Conservation (phyloP, 30 jellyfish, hydroid and myxozoan species). For the Sanderia malayensis region DNA sequence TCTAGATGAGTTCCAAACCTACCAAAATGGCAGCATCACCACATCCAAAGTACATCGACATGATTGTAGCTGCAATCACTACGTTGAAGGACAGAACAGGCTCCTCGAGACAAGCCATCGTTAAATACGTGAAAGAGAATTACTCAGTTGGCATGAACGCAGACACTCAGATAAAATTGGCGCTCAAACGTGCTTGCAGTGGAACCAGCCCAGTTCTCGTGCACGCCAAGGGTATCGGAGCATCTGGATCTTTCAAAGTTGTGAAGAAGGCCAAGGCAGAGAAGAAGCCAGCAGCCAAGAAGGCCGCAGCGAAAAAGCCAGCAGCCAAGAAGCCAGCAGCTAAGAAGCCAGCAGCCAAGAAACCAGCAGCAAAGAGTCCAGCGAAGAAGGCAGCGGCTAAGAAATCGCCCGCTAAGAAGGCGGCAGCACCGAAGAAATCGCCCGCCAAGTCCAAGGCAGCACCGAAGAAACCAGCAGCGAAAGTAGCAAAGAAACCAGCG, state of each 20-base stretch:
- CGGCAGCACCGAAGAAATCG: slow-evolving; percentile 10
- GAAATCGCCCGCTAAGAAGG: slow-evolving; percentile 21
- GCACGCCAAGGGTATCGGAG: slow-evolving; percentile 73
- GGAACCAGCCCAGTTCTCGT: slow-evolving; percentile 25
- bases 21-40: slow-evolving; percentile 20
- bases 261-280: slow-evolving; percentile 48
- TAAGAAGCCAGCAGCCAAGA: slow-evolving; percentile 44
- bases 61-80: slow-evolving; percentile 71
- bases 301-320: slow-evolving; percentile 35
- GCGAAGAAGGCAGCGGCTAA: slow-evolving; percentile 41
- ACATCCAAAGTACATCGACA: slow-evolving; percentile 82
- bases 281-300: slow-evolving; percentile 41
- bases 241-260: slow-evolving; percentile 79
- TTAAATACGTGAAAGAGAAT: slow-evolving; percentile 62
- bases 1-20: too few species aligned
- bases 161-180: slow-evolving; percentile 58
- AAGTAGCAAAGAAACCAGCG: slow-evolving; percentile 45
- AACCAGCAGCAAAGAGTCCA: slow-evolving; percentile 25
- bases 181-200: slow-evolving; percentile 57
- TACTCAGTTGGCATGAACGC: slow-evolving; percentile 67
- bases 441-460: slow-evolving; percentile 32
- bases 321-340: slow-evolving; percentile 40
- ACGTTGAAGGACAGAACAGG: slow-evolving; percentile 73
- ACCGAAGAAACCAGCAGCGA: slow-evolving; percentile 60
- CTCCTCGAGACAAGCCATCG: slow-evolving; percentile 71